Evolutionary conservation across 2,113 vertebrate species (phyloP).

Genomic region (Cygnus atratus): DNA sequence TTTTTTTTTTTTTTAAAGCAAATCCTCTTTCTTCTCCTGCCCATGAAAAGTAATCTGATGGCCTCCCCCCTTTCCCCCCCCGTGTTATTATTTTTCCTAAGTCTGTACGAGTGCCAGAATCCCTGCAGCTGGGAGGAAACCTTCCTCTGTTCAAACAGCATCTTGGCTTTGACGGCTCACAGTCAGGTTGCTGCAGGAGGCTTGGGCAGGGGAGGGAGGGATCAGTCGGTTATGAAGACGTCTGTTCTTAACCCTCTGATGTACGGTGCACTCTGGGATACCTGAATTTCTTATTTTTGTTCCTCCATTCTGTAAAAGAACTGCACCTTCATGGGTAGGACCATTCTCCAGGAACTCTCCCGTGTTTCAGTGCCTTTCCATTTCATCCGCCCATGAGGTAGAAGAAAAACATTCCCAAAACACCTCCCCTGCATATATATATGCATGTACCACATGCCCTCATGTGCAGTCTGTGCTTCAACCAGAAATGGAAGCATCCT

Average conservation of each 20-base stretch:
- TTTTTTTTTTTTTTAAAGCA: not conserved
- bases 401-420: not conserved
- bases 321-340: not conserved
- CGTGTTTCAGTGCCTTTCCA: not conserved
- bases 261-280: not conserved
- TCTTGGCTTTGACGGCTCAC: constrained; percentile 41
- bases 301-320: not conserved
- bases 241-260: constrained; percentile 34
- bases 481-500: not conserved
- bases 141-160: constrained; percentile 12
- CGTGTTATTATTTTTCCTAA: constrained; percentile 31
- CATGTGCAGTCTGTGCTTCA: not conserved
- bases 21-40: not conserved
- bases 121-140: constrained; percentile 43
- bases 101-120: constrained; percentile 46
- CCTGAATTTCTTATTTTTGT: not conserved
- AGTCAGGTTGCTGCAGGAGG: constrained; percentile 33
- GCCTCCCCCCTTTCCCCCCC: not conserved
- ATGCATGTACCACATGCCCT: accelerated
- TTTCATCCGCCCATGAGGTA: not conserved
- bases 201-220: not conserved
- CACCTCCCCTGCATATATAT: not conserved
- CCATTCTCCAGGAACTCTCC: not conserved
- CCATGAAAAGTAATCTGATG: not conserved
- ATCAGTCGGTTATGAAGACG: not conserved